phyloP scores from a whole-genome alignment of 2,113 vertebrate species.

The Cebus imitator region DNA sequence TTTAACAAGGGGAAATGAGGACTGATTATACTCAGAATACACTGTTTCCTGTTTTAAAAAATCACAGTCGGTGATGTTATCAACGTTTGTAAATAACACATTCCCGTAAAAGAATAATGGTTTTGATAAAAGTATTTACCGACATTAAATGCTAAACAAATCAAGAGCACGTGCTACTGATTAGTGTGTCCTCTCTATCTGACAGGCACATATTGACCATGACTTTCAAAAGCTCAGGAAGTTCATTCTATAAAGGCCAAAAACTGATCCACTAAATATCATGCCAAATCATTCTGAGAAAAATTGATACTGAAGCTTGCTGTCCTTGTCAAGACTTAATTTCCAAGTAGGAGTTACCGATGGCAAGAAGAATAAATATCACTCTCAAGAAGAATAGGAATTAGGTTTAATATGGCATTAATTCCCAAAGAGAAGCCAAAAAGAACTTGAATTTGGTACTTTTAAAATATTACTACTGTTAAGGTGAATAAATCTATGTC shows the following conservation, averaged over 20 bases:
- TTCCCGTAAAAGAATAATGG: conserved; percentile 15
- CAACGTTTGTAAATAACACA: conserved; percentile 29
- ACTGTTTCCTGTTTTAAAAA: neutral
- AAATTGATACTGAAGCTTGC: conserved; percentile 23
- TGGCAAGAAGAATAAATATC: neutral
- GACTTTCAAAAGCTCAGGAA: conserved; percentile 52
- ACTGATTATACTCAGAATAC: neutral
- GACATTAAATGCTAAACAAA: conserved; percentile 14
- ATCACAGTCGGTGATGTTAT: neutral
- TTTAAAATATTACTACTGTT: neutral
- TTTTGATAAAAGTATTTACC: conserved; percentile 47
- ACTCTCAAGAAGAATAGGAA: conserved; percentile 6
- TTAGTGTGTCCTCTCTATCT: neutral
- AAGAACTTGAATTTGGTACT: neutral
- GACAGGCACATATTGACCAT: conserved; percentile 34
- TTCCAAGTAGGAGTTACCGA: conserved; percentile 8
- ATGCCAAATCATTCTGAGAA: conserved; percentile 55
- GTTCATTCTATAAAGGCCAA: conserved; percentile 37
- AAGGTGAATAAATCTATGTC: neutral
- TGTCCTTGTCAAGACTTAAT: conserved; percentile 52
- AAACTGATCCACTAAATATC: conserved; percentile 51
- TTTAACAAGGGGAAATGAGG: neutral
- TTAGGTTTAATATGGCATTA: neutral
- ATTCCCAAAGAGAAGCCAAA: neutral
- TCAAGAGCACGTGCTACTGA: neutral